phyloP scores from a whole-genome alignment of 1,140 invertebrate species.

The Drosophila pseudoananassae region DNA sequence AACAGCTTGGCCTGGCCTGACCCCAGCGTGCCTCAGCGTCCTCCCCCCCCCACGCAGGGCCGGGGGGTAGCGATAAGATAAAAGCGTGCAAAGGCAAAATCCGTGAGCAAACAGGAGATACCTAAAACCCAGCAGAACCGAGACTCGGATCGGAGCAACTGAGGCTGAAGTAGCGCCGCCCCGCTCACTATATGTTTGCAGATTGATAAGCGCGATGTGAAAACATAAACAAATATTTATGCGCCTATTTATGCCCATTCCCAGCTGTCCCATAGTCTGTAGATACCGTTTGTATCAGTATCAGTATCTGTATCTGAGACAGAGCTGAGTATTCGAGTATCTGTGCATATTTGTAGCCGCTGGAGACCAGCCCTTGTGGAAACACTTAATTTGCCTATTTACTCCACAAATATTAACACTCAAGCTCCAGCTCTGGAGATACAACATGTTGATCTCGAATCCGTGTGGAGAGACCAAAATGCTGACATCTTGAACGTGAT shows the following conservation, averaged over 20 bases:
- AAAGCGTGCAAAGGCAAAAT: slow-evolving; percentile 53
- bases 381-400: slow-evolving; percentile 53
- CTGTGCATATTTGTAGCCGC: slow-evolving; percentile 42
- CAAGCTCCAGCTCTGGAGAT: slow-evolving; percentile 19
- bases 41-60: not conserved
- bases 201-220: slow-evolving; percentile 66
- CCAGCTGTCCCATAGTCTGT: slow-evolving; percentile 6
- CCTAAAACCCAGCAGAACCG: slow-evolving; percentile 9
- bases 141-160: slow-evolving; percentile 8
- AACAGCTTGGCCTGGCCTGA: slow-evolving; percentile 34
- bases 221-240: slow-evolving; percentile 75
- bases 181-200: slow-evolving; percentile 53
- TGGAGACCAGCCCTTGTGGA: slow-evolving; percentile 17
- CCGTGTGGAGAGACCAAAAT: slow-evolving; percentile 4
- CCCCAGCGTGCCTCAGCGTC: slow-evolving; percentile 4
- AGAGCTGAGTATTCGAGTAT: slow-evolving; percentile 5
- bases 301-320: slow-evolving; percentile 19
- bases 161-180: slow-evolving; percentile 29
- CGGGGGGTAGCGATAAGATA: slow-evolving; percentile 48
- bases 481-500: slow-evolving; percentile 32
- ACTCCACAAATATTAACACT: slow-evolving; percentile 49
- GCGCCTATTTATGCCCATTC: slow-evolving; percentile 51
- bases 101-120: slow-evolving; percentile 20
- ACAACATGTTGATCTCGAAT: slow-evolving; percentile 38
- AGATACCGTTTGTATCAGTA: slow-evolving; percentile 8